A percentile compares a stretch with the other conserved stretches of the same genome.
Evolutionary conservation across 2,888 invertebrate genomes (phyloP).

Genomic region (Caenorhabditis wallacei): DNA sequence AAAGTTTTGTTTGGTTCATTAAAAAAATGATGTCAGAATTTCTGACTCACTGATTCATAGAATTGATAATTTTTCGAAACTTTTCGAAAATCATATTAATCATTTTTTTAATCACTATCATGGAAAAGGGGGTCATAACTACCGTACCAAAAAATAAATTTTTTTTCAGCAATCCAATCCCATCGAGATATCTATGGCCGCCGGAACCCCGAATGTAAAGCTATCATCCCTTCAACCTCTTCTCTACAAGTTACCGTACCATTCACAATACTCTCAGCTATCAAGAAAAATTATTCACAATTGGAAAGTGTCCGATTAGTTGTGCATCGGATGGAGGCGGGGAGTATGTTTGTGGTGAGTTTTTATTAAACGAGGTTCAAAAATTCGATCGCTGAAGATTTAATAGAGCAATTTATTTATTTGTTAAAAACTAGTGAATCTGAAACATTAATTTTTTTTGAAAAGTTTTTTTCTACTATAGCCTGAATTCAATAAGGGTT

Average conservation of each 20-base stretch:
- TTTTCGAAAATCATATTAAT: not conserved
- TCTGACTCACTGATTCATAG: no score
- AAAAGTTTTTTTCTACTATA: no score
- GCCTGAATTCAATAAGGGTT: no score
- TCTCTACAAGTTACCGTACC: not conserved
- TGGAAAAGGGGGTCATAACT: no score
- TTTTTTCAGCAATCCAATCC: slow-evolving; percentile 19
- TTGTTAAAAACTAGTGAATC: no score
- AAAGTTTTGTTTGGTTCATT: no score
- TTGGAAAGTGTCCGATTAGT: slow-evolving; percentile 17
- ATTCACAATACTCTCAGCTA: not conserved
- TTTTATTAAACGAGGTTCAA: not conserved
- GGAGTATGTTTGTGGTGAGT: slow-evolving; percentile 34
- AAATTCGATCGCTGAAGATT: no score
- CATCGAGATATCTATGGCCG: slow-evolving; percentile 23
- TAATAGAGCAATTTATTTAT: no score
- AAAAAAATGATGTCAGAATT: no score
- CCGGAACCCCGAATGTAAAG: not conserved
- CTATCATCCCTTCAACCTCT: slow-evolving; percentile 13
- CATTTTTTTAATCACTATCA: no score
- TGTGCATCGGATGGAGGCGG: slow-evolving; percentile 22
- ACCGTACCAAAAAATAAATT: not conserved
- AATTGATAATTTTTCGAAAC: no score
- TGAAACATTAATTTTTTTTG: no score
- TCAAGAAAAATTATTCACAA: slow-evolving; percentile 20